A percentile compares a stretch with the other conserved stretches of the same genome.
Conservation (phyloP, 2,888 invertebrate species). For the Apotomis betuletana region DNA sequence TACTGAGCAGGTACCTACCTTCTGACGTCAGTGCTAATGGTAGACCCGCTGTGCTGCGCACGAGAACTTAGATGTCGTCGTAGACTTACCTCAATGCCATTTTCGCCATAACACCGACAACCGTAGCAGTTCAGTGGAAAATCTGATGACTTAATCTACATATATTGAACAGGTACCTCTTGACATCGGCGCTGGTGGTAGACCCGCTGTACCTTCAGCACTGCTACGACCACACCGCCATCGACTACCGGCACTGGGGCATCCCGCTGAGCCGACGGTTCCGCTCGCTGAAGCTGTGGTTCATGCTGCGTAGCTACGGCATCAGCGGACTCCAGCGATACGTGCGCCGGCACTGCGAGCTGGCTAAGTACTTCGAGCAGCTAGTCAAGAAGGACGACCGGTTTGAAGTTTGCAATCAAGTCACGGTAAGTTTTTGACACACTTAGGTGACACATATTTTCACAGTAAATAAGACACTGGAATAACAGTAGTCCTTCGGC, state of each 20-base stretch:
- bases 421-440: slow-evolving; percentile 84
- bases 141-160: not conserved
- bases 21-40: too few relatives aligned
- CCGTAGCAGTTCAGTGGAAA: too few relatives aligned
- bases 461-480: too few relatives aligned
- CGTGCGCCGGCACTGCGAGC: slow-evolving; percentile 93
- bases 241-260: slow-evolving; percentile 98
- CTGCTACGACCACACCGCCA: slow-evolving; percentile 95
- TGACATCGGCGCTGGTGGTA: slow-evolving; percentile 98
- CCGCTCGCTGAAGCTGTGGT: slow-evolving; percentile 98
- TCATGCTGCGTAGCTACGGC: slow-evolving; percentile 96
- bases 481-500: too few relatives aligned
- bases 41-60: too few relatives aligned
- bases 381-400: slow-evolving; percentile 91
- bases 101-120: too few relatives aligned
- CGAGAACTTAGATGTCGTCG: too few relatives aligned
- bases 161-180: slow-evolving; percentile 84
- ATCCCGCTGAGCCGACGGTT: slow-evolving; percentile 97
- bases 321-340: slow-evolving; percentile 96
- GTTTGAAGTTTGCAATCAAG: slow-evolving; percentile 96
- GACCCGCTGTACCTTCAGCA: slow-evolving; percentile 99
- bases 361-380: slow-evolving; percentile 95
- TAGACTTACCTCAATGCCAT: too few relatives aligned
- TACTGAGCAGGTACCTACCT: too few relatives aligned
- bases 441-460: too few relatives aligned